Evolutionary conservation across 2,797 vertebrate species (phyloP).

Genomic region (Ataeniobius toweri): DNA sequence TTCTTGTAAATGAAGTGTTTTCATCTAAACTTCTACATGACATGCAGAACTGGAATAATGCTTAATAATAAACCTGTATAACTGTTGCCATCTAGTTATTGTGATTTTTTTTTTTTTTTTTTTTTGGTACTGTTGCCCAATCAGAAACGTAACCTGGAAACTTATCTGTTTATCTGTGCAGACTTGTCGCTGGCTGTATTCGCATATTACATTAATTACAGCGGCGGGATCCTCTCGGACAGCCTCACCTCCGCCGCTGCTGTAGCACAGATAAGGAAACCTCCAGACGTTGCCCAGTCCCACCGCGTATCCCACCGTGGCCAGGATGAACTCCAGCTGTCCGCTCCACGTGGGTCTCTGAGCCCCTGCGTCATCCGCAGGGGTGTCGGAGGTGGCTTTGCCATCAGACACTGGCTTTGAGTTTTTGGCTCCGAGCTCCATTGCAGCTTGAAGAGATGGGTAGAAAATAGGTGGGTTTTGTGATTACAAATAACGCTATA

Average conservation of each 20-base stretch:
- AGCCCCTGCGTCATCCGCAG: neutral
- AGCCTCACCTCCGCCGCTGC: conserved; percentile 80
- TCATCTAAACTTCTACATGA: too few species aligned
- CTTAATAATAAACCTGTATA: neutral
- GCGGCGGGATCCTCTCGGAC: neutral
- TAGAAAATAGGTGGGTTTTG: neutral
- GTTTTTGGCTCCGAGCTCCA: conserved; percentile 47
- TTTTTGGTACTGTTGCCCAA: neutral
- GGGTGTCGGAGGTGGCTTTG: neutral
- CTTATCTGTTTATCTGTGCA: neutral
- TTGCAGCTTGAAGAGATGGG: conserved; percentile 3
- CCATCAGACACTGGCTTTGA: neutral
- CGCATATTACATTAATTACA: neutral
- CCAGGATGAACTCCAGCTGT: conserved; percentile 79
- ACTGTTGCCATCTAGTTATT: neutral
- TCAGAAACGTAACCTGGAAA: neutral
- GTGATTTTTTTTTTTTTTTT: too few species aligned
- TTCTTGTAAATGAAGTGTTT: neutral
- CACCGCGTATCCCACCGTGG: conserved; percentile 79
- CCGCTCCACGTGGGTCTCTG: conserved; percentile 75
- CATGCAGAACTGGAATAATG: neutral
- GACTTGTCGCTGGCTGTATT: neutral
- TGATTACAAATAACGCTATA: neutral
- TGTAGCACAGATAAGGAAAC: conserved; percentile 83
- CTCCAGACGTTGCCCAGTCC: conserved; percentile 83